Conservation (phyloP, 1,140 invertebrate species). For the Camponotus pennsylvanicus region DNA sequence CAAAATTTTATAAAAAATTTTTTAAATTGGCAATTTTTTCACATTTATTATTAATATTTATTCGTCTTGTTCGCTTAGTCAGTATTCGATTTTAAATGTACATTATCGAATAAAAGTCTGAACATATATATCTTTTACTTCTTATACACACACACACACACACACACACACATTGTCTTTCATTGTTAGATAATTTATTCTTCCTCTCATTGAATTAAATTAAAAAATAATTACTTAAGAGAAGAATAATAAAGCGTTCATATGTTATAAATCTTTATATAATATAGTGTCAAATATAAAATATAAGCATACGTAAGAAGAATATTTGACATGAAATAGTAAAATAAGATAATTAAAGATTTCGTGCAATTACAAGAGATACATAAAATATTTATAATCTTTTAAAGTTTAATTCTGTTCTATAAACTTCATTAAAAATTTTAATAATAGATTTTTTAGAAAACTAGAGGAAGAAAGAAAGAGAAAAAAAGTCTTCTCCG, state of each 20-base stretch:
- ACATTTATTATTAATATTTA: too few species aligned
- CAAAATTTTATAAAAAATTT: too few species aligned
- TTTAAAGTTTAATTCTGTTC: not conserved
- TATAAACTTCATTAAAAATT: not conserved
- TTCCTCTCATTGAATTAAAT: not conserved
- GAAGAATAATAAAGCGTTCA: not conserved
- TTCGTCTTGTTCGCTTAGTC: too few species aligned
- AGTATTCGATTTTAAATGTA: not conserved
- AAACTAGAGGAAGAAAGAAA: not conserved
- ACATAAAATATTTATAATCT: not conserved
- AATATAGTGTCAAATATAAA: not conserved
- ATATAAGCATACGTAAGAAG: not conserved
- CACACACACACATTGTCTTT: not conserved
- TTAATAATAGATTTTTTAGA: not conserved
- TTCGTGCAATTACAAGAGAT: not conserved
- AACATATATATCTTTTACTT: not conserved
- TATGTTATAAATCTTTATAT: not conserved
- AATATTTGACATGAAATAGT: not conserved
- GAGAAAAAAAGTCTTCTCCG: not conserved
- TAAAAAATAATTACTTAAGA: not conserved
- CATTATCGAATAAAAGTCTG: not conserved
- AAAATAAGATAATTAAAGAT: not conserved
- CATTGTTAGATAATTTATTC: slow-evolving; percentile 3
- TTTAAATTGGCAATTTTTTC: too few species aligned
- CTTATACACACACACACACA: not conserved